These are phyloP conservation scores for Siniperca undulata DNA, from an alignment of 2,797 vertebrate species.

Conservation along the genomic window DNA sequence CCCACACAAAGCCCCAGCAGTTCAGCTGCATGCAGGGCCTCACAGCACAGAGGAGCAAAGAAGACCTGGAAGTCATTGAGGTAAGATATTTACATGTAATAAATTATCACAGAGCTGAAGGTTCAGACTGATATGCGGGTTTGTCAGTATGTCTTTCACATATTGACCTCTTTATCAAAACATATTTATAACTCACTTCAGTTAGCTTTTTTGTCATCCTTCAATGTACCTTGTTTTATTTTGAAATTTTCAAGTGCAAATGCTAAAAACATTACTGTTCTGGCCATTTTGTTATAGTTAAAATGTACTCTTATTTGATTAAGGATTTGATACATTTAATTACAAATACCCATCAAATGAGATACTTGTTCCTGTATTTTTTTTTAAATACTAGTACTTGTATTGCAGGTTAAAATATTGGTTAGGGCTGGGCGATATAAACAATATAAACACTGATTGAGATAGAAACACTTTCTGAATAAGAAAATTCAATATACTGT, in stretches of 20 bases:
- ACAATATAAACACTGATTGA: no score
- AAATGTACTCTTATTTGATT: no score
- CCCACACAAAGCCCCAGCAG: constrained; percentile 76
- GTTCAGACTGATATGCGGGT: no score
- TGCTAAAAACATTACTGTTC: neutral
- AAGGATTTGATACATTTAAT: no score
- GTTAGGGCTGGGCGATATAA: no score
- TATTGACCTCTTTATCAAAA: neutral
- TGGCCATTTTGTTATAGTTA: neutral
- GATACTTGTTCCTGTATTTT: no score
- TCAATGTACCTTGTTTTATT: neutral
- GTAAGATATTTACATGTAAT: constrained; percentile 53
- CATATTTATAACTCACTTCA: neutral
- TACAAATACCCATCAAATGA: no score
- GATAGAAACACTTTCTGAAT: neutral
- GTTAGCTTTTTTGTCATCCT: neutral
- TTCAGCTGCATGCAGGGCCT: constrained; percentile 92
- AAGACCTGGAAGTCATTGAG: constrained; percentile 86
- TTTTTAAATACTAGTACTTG: no score
- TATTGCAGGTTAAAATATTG: no score
- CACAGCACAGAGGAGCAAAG: constrained; percentile 82
- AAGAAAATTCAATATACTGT: no score
- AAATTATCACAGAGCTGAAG: neutral
- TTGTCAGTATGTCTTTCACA: neutral
- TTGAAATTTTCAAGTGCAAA: neutral